phyloP scores from a whole-genome alignment of 2,888 invertebrate species.

The Drosophila algonquin region DNA sequence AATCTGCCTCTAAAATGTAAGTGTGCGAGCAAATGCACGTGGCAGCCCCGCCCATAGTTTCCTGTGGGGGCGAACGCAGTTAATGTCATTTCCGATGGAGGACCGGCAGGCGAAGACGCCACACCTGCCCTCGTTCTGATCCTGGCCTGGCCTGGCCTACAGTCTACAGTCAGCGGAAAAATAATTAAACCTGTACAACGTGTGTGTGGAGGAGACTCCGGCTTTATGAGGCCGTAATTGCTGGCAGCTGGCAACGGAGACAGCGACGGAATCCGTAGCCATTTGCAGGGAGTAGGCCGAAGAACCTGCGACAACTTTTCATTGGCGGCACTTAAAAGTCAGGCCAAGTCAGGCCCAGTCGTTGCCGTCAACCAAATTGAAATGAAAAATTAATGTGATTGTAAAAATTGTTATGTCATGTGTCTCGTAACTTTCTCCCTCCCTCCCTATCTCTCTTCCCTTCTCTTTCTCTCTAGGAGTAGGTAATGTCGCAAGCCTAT shows the following conservation, averaged over 20 bases:
- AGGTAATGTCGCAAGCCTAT: conserved; percentile 27
- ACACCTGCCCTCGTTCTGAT: conserved; percentile 29
- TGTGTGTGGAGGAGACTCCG: conserved; percentile 29
- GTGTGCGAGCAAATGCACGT: conserved; percentile 13
- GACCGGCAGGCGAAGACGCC: conserved; percentile 11
- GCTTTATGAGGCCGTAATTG: conserved; percentile 59
- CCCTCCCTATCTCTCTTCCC: conserved; percentile 16
- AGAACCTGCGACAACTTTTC: conserved; percentile 53
- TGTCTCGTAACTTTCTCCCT: conserved; percentile 47
- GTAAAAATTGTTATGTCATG: conserved; percentile 73
- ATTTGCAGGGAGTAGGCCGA: background rate
- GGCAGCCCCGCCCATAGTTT: conserved; percentile 1
- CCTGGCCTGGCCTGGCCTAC: conserved; percentile 26
- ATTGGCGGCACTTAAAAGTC: conserved; percentile 66
- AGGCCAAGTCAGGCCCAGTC: conserved; percentile 14
- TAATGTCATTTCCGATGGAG: conserved; percentile 26
- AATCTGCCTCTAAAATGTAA: conserved; percentile 43
- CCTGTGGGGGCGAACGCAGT: conserved; percentile 4
- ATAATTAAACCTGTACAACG: conserved; percentile 67
- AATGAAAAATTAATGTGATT: conserved; percentile 78
- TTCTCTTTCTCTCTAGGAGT: conserved; percentile 12
- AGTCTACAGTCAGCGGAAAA: conserved; percentile 46
- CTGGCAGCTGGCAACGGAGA: conserved; percentile 5
- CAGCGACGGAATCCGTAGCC: background rate
- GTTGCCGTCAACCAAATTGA: conserved; percentile 53